Base-by-base conservation (phyloP, 1,140 invertebrate species). In the Gerris buenoi region DNA sequence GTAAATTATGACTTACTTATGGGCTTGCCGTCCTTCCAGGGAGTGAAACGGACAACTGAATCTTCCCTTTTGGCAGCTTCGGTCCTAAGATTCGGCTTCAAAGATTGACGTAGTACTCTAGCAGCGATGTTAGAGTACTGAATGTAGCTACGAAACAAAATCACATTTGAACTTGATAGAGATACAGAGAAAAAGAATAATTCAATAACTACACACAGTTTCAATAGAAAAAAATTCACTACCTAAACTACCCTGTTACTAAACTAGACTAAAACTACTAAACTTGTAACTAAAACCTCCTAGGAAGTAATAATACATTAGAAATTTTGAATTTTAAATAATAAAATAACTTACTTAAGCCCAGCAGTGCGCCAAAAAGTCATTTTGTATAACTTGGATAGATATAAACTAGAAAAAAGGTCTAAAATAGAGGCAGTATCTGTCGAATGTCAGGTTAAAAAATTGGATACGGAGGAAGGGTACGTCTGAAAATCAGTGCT, bases 41-140 rank as follows among this genome's bases (percentile, higher is more conserved):
- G 84, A 22, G 89, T 91, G 68, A 93, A 86, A 76, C 85, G 88
- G 27, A 93, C 84, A 69, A 83, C 82, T 27, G 83, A 84, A 68
- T 85, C 85, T 73, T 88, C 85, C 68, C 91, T 82, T 75, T 89
- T 91, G 5, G 81, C 72, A 58, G 91, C 91, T 64, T 90, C 90
- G 18, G 78, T 78, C 73, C 80, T 82, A 0, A 88, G 69, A 33
- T 93, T 86, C 0, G 82, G 73, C 77, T 93, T 94, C 67, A 96
- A 76, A 23, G 89, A 83, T 74, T 86, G 80, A 26, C 93, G 82
- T 60, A 95, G 79, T 33, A 92, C 77, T 75, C 82, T 86, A 14
- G 92, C 91, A 73, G 91, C 90, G 75, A 95, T 91, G 75, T 88
- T 89, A 27, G 92, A 95, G 76, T 92, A 96, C 79, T 91, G 90